These are phyloP conservation scores for Lasioglossum calceatum DNA, from an alignment of 2,888 invertebrate species.

Conservation along the genomic window DNA sequence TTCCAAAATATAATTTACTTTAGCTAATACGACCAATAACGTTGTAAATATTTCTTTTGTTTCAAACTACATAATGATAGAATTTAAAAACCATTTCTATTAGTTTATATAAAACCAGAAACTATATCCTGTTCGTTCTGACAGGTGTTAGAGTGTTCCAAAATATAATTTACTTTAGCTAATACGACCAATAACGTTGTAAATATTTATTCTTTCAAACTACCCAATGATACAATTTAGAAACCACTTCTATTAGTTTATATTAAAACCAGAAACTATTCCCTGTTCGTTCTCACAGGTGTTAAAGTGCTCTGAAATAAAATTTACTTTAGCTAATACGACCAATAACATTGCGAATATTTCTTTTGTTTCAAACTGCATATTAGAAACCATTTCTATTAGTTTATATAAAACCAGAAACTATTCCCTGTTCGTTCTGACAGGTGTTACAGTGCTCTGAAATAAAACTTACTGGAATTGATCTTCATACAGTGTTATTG, in stretches of 20 bases:
- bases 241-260: background rate
- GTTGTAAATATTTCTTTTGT: too few relatives aligned
- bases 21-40: too few relatives aligned
- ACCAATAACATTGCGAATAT: too few relatives aligned
- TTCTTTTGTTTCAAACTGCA: background rate
- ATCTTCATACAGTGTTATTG: too few relatives aligned
- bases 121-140: too few relatives aligned
- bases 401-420: too few relatives aligned
- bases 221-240: background rate
- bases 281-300: background rate
- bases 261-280: background rate
- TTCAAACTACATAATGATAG: background rate
- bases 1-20: background rate
- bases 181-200: too few relatives aligned
- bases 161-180: too few relatives aligned
- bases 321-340: too few relatives aligned
- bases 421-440: background rate
- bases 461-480: background rate
- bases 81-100: background rate
- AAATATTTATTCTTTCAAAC: too few relatives aligned
- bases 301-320: background rate
- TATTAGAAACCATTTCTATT: background rate
- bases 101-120: too few relatives aligned
- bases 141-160: too few relatives aligned
- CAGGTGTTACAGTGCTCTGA: background rate